Evolutionary conservation across 2,888 invertebrate species (phyloP), one percentile per base, ranked within the genome.

Genomic region (Lysandra coridon): DNA sequence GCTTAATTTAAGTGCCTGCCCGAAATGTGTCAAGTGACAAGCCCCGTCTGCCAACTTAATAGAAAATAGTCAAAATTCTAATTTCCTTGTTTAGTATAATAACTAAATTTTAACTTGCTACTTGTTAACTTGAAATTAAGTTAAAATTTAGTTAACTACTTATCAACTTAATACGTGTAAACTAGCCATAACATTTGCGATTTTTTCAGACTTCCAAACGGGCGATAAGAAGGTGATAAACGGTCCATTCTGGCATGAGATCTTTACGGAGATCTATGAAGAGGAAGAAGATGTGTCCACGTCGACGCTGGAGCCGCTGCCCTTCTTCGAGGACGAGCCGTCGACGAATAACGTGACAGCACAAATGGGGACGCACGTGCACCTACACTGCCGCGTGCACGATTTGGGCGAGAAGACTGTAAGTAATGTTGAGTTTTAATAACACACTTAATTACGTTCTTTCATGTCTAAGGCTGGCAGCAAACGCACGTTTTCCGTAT

Each of bases 321-420:
- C 97, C 0, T 96, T 96, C 89, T 97, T 97, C 88, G 96, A 97
- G 85, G 97, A 97, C 85, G 94, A 93, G 73, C 93, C 95, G 23
- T 95, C 95, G 5, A 95, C 96, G 1, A 96, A 96, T 86, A 97
- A 97, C 85, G 95, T 96, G 84, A 97, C 96, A 14, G 95, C 96
- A 0, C 97, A 97, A 85, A 87, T 97, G 12, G 96, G 96, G 4
- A 95, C 95, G 79, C 94, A 95, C 53, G 96, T 96, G 4, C 94
- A 96, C 82, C 88, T 97, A 78, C 96, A 96, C 84, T 97, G 97
- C 85, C 91, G 95, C 81, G 96, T 97, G 44, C 96, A 96, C 84
- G 96, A 96, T 83, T 90, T 97, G 80, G 96, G 96, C 60, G 96
- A 96, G 83, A 96, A 96, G 88, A 96, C 96, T 86, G 96, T 96